Evolutionary conservation across 1,140 invertebrate genomes (phyloP).

Genomic region (Marisa cornuarietis): DNA sequence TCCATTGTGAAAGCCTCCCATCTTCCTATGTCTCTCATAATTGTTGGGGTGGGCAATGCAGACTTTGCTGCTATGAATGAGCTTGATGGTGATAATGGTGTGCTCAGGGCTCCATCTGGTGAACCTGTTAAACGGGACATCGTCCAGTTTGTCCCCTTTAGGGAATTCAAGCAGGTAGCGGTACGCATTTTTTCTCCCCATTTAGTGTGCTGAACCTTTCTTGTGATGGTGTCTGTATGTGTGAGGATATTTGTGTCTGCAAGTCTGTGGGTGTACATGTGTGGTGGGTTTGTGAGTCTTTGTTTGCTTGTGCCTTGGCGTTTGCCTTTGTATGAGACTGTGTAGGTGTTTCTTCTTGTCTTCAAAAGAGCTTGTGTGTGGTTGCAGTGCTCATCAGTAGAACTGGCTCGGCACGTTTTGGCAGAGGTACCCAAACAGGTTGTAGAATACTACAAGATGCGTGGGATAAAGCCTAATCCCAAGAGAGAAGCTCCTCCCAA

Average conservation of each 20-base stretch:
- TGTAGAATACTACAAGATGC: conserved; percentile 52
- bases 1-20: conserved; percentile 70
- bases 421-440: conserved; percentile 73
- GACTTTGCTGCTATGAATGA: conserved; percentile 71
- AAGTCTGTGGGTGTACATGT: no score
- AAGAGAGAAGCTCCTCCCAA: conserved; percentile 1
- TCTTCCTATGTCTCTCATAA: conserved; percentile 73
- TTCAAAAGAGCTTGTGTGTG: not conserved
- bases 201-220: no score
- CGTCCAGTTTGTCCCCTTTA: conserved; percentile 73
- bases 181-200: not conserved
- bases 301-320: no score
- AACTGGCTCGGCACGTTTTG: conserved; percentile 71
- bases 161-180: conserved; percentile 65
- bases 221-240: not conserved
- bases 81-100: conserved; percentile 71
- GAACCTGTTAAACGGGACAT: conserved; percentile 70
- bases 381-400: conserved; percentile 46
- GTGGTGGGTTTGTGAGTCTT: not conserved
- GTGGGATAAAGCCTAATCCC: conserved; percentile 28
- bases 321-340: not conserved
- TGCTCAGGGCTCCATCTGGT: conserved; percentile 61
- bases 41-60: conserved; percentile 73
- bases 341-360: not conserved
- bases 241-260: no score